Evolutionary conservation across 64 coral and sea anemone genomes (phyloP).

Genomic region (Stylophora pistillata): DNA sequence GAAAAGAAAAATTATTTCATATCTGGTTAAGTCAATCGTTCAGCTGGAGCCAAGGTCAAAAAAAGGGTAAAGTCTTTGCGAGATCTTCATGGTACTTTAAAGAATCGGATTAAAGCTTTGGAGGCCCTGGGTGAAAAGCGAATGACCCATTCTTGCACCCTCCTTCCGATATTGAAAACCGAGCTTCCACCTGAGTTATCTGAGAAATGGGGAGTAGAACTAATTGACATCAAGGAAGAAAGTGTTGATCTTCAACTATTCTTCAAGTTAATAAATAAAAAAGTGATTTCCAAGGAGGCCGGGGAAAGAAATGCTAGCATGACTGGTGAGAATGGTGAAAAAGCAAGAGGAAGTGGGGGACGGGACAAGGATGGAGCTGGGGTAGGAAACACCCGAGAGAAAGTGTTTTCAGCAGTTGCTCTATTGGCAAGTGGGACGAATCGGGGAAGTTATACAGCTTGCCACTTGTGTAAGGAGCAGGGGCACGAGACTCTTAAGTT

Average conservation of each 20-base stretch:
- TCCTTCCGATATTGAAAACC: too few relatives aligned
- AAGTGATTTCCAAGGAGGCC: too few relatives aligned
- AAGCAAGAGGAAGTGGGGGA: too few relatives aligned
- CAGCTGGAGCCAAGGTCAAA: conserved; percentile 11
- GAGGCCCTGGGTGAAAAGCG: conserved; percentile 30
- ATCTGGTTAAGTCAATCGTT: conserved; percentile 51
- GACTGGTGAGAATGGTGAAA: too few relatives aligned
- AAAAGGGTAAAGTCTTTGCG: background rate
- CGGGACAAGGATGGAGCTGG: too few relatives aligned
- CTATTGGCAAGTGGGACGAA: background rate
- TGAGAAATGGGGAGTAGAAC: conserved; percentile 47
- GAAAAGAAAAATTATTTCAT: conserved; percentile 57
- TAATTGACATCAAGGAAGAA: conserved; percentile 17
- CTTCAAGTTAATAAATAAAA: conserved; percentile 38
- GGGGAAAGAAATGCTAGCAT: too few relatives aligned
- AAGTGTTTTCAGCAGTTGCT: background rate
- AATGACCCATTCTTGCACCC: too few relatives aligned
- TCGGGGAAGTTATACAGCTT: background rate
- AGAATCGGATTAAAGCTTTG: conserved; percentile 20
- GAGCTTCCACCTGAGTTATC: too few relatives aligned
- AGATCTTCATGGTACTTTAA: conserved; percentile 42
- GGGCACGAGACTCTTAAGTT: background rate
- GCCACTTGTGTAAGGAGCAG: background rate
- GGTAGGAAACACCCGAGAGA: conserved; percentile 15
- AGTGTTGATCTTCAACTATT: conserved; percentile 42